Conservation (phyloP, 2,797 vertebrate genomes). For the Xiphorhynchus erythropygius region DNA sequence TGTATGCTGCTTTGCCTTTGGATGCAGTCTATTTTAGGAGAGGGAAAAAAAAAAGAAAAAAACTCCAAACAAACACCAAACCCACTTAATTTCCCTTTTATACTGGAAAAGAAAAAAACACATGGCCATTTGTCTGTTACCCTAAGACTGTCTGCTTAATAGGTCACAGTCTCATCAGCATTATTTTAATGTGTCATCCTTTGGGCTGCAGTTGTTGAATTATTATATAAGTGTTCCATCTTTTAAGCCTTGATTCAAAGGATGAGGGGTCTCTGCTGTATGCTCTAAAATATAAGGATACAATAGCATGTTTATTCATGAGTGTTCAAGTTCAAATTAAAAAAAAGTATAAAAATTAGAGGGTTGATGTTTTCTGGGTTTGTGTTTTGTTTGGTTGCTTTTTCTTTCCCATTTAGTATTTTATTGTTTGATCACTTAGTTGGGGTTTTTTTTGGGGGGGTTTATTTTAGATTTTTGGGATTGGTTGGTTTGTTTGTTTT, state of each 20-base stretch:
- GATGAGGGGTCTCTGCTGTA: background rate
- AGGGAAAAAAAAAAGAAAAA: background rate
- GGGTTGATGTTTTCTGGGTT: rapidly evolving
- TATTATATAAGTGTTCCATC: background rate
- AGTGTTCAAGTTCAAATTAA: background rate
- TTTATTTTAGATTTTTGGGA: too few relatives aligned
- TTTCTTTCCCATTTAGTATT: background rate
- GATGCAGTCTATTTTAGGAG: background rate
- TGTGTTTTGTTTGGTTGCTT: background rate
- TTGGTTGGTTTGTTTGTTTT: background rate
- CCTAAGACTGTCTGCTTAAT: background rate
- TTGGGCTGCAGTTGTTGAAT: background rate
- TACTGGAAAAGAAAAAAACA: background rate
- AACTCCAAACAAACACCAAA: too few relatives aligned
- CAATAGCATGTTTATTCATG: background rate
- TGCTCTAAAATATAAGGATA: background rate
- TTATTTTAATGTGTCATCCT: background rate
- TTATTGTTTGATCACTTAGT: rapidly evolving
- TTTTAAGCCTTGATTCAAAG: background rate
- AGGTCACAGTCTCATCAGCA: background rate
- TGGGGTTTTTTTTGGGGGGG: background rate
- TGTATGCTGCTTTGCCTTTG: background rate
- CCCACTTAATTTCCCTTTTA: background rate
- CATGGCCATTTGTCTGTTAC: background rate
- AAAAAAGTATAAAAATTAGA: too few relatives aligned